Conservation (phyloP, 2,888 invertebrate genomes). For the Phengaris alcon region DNA sequence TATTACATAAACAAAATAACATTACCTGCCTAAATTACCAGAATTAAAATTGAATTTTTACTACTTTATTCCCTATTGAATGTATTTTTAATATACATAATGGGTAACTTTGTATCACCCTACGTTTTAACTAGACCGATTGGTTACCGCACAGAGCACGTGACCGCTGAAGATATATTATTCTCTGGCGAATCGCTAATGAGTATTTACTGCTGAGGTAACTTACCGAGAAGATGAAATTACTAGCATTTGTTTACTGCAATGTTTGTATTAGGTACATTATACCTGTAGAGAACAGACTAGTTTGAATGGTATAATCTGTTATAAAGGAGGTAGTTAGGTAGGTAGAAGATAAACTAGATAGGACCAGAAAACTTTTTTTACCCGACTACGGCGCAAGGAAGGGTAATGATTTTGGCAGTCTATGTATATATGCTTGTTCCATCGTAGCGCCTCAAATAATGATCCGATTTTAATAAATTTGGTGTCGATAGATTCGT, state of each 20-base stretch:
- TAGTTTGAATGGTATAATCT: background rate
- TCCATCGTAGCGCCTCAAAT: too few species aligned
- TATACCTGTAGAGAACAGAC: background rate
- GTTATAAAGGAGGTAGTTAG: too few species aligned
- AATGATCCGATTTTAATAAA: too few species aligned
- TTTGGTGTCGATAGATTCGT: too few species aligned
- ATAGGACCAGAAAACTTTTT: too few species aligned
- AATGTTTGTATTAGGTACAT: background rate
- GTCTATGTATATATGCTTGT: too few species aligned
- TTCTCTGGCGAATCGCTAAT: conserved; percentile 51
- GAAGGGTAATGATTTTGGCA: too few species aligned
- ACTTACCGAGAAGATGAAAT: conserved; percentile 22
- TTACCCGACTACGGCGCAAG: too few species aligned
- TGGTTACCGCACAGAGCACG: conserved; percentile 50
- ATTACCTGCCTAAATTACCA: background rate
- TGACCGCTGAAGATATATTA: conserved; percentile 59
- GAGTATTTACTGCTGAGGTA: conserved; percentile 38
- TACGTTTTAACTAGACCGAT: conserved; percentile 33
- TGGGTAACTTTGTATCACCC: conserved; percentile 28
- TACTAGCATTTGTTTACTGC: conserved; percentile 14
- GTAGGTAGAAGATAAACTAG: too few species aligned
- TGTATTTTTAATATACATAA: conserved; percentile 28
- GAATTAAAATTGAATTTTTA: background rate
- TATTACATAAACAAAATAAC: background rate
- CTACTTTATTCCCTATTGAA: background rate